Percentiles rank a stretch among this genome's conserved stretches.
phyloP scores from a whole-genome alignment of 2,797 vertebrate species.

The Remorina albescens region DNA sequence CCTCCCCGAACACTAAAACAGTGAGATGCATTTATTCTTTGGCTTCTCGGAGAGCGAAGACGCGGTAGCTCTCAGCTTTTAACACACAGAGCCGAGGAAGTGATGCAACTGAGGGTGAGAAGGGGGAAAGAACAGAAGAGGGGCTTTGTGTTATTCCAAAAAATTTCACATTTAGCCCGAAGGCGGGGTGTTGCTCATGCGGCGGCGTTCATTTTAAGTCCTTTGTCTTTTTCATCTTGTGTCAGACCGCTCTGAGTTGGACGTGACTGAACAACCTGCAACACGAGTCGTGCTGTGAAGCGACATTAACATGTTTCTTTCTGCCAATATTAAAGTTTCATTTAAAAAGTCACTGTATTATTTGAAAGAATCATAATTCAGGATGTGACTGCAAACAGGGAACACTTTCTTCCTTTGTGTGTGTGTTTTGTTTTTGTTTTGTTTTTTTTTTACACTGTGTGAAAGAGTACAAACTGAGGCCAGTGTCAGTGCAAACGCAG shows the following conservation, averaged over 20 bases:
- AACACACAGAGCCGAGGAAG: neutral
- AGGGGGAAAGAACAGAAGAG: neutral
- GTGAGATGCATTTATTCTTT: too few relatives aligned
- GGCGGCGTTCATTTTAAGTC: neutral
- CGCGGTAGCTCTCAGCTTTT: too few relatives aligned
- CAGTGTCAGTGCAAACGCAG: conserved; percentile 21
- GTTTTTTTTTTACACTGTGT: conserved; percentile 7
- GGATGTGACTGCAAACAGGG: neutral
- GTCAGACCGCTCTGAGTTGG: conserved; percentile 18
- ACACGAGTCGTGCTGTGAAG: neutral
- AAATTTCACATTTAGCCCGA: neutral
- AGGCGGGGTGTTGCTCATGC: neutral
- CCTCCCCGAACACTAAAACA: neutral
- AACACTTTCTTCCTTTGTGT: conserved; percentile 4
- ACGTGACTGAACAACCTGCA: neutral
- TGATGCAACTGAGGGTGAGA: neutral
- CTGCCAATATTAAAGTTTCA: neutral
- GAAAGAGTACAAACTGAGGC: conserved; percentile 2
- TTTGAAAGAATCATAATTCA: neutral
- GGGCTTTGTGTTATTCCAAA: neutral
- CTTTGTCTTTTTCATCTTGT: neutral
- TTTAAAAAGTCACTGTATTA: neutral
- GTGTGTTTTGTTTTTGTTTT: neutral
- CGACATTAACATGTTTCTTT: neutral
- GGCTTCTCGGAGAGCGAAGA: conserved; percentile 1